phyloP scores from a whole-genome alignment of 2,888 invertebrate species.

The Drosophila cognata region DNA sequence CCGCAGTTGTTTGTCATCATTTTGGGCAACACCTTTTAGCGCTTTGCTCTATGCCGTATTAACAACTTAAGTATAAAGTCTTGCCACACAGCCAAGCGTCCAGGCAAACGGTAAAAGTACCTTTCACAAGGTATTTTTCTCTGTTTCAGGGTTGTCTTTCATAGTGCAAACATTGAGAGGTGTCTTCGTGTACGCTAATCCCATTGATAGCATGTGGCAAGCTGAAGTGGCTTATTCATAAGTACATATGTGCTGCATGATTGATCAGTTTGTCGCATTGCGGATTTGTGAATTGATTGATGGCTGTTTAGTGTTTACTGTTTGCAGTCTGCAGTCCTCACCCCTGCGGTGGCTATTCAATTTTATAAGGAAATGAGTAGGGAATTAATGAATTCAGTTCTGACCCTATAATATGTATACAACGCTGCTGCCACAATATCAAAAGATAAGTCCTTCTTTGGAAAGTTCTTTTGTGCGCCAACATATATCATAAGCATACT shows the following conservation, averaged over 20 bases:
- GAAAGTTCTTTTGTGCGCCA: not conserved
- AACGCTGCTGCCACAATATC: too few species aligned
- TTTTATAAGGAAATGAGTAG: not conserved
- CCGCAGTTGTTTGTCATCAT: conserved; percentile 41
- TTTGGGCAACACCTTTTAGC: conserved; percentile 56
- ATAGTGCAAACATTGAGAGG: conserved; percentile 22
- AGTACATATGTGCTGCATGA: conserved; percentile 34
- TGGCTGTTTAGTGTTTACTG: conserved; percentile 26
- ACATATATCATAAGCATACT: not conserved
- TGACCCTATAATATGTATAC: not conserved
- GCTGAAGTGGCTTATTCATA: conserved; percentile 7
- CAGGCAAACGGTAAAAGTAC: conserved; percentile 22
- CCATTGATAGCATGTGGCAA: conserved; percentile 17
- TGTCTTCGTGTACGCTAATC: not conserved
- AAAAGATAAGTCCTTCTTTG: not conserved
- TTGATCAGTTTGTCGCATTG: conserved; percentile 48
- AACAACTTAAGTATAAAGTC: conserved; percentile 49
- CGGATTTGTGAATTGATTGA: conserved; percentile 54
- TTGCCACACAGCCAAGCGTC: conserved; percentile 11
- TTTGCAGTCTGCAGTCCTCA: not conserved
- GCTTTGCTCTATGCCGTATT: conserved; percentile 27
- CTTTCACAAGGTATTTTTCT: not conserved
- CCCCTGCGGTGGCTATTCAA: not conserved
- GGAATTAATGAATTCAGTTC: not conserved
- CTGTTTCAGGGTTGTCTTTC: conserved; percentile 16